Conservation (phyloP, 2,113 vertebrate species). For the Saguinus midas region DNA sequence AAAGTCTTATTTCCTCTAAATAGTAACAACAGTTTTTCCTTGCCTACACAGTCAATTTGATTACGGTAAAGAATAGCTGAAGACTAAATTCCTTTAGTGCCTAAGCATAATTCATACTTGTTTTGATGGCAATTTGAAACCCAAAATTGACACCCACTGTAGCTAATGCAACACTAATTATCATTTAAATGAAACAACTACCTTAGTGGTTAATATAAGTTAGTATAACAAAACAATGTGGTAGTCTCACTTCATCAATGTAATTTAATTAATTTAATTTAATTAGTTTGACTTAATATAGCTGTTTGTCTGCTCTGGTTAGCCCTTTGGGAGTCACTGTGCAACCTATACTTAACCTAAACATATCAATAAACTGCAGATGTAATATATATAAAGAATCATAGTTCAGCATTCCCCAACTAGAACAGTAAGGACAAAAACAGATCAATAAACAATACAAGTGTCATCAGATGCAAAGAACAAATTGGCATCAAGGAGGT, state of each 20-base stretch:
- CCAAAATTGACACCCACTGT: background rate
- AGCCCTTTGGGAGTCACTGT: background rate
- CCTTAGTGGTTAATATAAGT: background rate
- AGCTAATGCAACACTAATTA: background rate
- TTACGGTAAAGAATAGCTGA: background rate
- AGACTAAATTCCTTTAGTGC: background rate
- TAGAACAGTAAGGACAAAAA: background rate
- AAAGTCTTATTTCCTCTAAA: slow-evolving; percentile 8
- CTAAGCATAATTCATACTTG: background rate
- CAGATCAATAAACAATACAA: background rate
- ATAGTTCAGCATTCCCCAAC: background rate
- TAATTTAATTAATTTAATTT: slow-evolving; percentile 15
- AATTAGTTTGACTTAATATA: background rate
- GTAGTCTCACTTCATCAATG: background rate
- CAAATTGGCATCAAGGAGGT: background rate
- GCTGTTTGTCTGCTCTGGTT: background rate
- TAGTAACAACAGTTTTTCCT: background rate
- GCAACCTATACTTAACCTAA: background rate
- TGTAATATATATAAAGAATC: background rate
- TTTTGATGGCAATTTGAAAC: background rate
- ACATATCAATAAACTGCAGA: background rate
- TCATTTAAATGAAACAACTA: background rate
- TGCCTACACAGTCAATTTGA: background rate
- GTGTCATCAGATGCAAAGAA: background rate
- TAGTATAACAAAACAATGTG: background rate